Evolutionary conservation across 2,797 vertebrate genomes (phyloP).

Genomic region (Sebastolobus altivelis): DNA sequence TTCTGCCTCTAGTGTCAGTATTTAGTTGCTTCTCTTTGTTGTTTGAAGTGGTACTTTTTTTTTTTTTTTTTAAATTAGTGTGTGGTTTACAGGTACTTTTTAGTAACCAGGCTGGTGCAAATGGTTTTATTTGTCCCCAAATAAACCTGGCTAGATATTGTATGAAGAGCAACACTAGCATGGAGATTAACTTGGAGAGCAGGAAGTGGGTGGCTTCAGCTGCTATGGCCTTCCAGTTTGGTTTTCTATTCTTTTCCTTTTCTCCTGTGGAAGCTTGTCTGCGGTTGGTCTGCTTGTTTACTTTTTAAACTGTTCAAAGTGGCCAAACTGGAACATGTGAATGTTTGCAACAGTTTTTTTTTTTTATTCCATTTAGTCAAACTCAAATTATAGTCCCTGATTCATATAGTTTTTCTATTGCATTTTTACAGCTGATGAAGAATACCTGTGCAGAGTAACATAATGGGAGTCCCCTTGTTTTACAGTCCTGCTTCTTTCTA

Average conservation of each 20-base stretch:
- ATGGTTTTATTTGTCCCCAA: constrained; percentile 87
- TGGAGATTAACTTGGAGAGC: constrained; percentile 77
- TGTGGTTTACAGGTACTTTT: constrained; percentile 95
- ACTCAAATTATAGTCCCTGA: constrained; percentile 19
- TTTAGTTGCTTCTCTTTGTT: constrained; percentile 80
- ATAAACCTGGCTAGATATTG: constrained; percentile 82
- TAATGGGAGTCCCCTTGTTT: constrained; percentile 27
- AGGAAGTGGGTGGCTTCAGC: constrained; percentile 85
- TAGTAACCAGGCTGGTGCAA: constrained; percentile 85
- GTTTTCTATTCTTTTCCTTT: constrained; percentile 51
- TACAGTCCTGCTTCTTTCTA: constrained; percentile 6
- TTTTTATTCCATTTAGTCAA: constrained; percentile 9
- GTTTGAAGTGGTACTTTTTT: constrained; percentile 87
- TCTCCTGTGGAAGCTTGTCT: constrained; percentile 78
- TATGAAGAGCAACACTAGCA: constrained; percentile 86
- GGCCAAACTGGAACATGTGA: constrained; percentile 75
- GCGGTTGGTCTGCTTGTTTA: constrained; percentile 73
- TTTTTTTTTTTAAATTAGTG: constrained; percentile 74
- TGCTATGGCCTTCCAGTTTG: constrained; percentile 80
- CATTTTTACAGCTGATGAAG: constrained; percentile 20
- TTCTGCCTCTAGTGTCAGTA: constrained; percentile 80
- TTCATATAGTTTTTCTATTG: background rate
- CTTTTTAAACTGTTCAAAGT: constrained; percentile 56
- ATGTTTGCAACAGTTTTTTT: constrained; percentile 52
- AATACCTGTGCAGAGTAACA: constrained; percentile 21